Base-by-base conservation (phyloP, 2,113 vertebrate genomes). In the Paralichthys olivaceus region DNA sequence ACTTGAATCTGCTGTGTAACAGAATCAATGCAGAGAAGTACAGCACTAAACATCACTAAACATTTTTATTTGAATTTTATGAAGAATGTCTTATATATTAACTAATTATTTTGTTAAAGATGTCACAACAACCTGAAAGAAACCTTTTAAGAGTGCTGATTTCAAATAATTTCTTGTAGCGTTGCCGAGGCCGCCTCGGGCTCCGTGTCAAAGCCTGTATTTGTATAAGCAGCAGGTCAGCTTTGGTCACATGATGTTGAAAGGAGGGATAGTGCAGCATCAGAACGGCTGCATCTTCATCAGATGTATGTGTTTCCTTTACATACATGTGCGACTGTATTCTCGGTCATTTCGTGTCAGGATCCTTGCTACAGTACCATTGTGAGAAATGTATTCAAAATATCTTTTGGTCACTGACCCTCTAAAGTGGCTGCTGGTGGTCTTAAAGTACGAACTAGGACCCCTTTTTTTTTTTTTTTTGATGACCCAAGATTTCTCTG, bases 181-280 rank as follows among this genome's bases (percentile, higher is more conserved):
- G 57, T 79, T 83, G 77, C 81, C 57, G 53, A 37, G 40, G 72
- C 72, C 54, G 47, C 56, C 49, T 47, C 45, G 2, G 5, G 74
- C 69, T 56, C 43, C n/a, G n/a, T 72, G 60, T 83, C 70, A 63
- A 55, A 81, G 62, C 66, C 22, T 58, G n/a, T 45, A 32, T 69
- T 79, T 78, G 53, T 59, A 25, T 49, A 43, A 53, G 56, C 60
- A 54, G 47, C 37, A 54, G 28, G 66, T 69, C 7, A 1, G 51
- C 63, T 7, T 29, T 37, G 69, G 37, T 74, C 55, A 56, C 68
- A 64, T 64, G 40, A 55, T 25, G 59, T 51, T 40, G 22, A 54
- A 69, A 29, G 43, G 26, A 60, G 29, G 47, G 55, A 75, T 32
- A 19, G 47, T 68, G 63, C 65, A 17, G 14, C 47, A 49, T 66